phyloP scores from a whole-genome alignment of 2,888 invertebrate genomes.

The Quadroppia sp. region DNA sequence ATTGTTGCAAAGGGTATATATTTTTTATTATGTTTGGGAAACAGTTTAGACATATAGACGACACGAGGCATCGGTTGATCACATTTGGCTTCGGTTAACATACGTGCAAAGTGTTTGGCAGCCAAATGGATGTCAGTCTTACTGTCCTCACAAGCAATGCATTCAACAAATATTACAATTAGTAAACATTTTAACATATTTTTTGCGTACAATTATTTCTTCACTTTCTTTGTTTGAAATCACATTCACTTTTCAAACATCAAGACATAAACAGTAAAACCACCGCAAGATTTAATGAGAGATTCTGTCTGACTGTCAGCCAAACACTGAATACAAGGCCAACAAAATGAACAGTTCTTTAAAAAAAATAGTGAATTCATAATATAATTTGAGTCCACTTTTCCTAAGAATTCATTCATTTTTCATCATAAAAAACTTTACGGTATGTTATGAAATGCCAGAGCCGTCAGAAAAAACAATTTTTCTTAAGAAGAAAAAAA shows the following conservation, averaged over 20 bases:
- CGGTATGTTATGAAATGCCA: too few relatives aligned
- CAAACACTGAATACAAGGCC: conserved; percentile 16
- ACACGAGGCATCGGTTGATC: conserved; percentile 22
- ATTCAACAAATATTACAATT: neutral
- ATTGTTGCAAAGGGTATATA: conserved; percentile 10
- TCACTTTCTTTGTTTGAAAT: neutral
- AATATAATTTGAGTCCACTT: neutral
- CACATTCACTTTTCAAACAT: too few relatives aligned
- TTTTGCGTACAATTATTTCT: neutral
- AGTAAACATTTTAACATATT: conserved; percentile 35
- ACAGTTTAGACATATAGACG: conserved; percentile 8
- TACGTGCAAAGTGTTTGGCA: conserved; percentile 13
- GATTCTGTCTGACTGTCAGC: neutral
- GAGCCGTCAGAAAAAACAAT: too few relatives aligned
- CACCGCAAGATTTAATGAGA: neutral
- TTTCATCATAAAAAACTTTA: too few relatives aligned
- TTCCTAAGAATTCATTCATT: too few relatives aligned
- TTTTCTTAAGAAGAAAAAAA: too few relatives aligned
- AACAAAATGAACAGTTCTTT: neutral
- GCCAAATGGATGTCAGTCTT: conserved; percentile 3
- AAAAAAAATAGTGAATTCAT: neutral
- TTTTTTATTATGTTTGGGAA: conserved; percentile 8
- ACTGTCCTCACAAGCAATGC: neutral
- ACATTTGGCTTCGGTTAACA: conserved; percentile 18
- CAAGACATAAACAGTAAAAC: too few relatives aligned